These are phyloP conservation scores for Peromyscus maniculatus DNA, from an alignment of 2,113 vertebrate species.

Conservation along the genomic window DNA sequence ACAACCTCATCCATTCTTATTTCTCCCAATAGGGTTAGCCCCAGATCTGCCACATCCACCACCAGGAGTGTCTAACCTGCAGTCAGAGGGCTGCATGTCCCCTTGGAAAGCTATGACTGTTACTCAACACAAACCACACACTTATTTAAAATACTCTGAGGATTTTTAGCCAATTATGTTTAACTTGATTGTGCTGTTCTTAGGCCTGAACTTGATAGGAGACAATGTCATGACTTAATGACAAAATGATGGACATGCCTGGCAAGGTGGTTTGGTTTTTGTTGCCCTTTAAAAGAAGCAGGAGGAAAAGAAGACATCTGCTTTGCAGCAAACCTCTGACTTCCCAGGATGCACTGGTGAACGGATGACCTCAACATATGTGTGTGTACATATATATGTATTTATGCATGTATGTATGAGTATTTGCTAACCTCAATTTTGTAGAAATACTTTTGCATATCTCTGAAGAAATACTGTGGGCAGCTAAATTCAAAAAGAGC, in stretches of 20 bases:
- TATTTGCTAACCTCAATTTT: background rate
- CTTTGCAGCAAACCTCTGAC: background rate
- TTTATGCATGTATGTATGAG: no score
- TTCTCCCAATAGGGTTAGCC: background rate
- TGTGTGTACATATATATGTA: background rate
- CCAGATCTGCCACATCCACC: rapidly evolving
- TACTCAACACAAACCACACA: background rate
- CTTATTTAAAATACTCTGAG: background rate
- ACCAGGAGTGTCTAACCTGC: background rate
- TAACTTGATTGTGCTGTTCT: background rate
- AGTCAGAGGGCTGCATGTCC: background rate
- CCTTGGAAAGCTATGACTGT: background rate
- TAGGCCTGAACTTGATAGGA: background rate
- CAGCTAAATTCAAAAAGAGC: background rate
- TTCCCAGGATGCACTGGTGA: background rate
- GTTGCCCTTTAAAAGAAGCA: background rate
- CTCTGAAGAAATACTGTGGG: background rate
- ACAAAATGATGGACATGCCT: background rate
- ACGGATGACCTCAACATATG: background rate
- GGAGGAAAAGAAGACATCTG: background rate
- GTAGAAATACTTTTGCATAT: background rate
- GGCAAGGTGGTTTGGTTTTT: background rate
- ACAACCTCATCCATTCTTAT: background rate
- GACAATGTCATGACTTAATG: no score
- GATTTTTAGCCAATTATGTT: background rate